These are phyloP conservation scores for Machaerirhynchus nigripectus DNA, from an alignment of 2,113 vertebrate species.

Conservation along the genomic window DNA sequence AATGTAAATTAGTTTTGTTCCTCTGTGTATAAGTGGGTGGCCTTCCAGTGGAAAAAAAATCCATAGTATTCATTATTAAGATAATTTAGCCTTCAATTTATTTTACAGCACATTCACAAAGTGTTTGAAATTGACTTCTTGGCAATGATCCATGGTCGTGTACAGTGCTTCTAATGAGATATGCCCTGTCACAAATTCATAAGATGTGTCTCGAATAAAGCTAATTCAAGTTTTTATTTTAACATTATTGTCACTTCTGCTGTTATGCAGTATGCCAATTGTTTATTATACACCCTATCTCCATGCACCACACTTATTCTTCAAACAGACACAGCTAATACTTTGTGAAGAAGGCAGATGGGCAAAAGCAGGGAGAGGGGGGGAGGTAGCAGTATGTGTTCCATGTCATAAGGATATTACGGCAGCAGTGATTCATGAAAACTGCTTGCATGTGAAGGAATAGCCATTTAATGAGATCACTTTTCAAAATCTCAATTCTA, in stretches of 20 bases:
- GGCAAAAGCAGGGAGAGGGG: not conserved
- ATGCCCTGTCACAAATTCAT: not conserved
- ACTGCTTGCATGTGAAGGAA: not conserved
- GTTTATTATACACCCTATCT: not conserved
- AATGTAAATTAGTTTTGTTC: not conserved
- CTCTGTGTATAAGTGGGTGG: not conserved
- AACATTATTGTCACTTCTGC: not conserved
- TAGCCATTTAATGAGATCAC: not conserved
- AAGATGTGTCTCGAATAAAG: not conserved
- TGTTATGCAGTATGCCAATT: not conserved
- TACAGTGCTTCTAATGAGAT: not conserved
- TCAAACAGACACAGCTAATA: not conserved
- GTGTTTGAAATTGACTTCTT: not conserved
- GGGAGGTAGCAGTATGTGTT: not conserved
- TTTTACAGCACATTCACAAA: not conserved
- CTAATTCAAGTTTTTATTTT: not conserved
- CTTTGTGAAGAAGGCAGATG: not conserved
- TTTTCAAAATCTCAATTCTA: not conserved
- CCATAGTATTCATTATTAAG: not conserved
- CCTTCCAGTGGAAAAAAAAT: not conserved
- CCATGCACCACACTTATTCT: not conserved
- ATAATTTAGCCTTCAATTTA: not conserved
- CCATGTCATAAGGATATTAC: not conserved
- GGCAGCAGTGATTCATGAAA: not conserved
- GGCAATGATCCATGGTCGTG: not conserved